phyloP scores from a whole-genome alignment of 2,113 vertebrate species.

The Telmatochromis sp. region DNA sequence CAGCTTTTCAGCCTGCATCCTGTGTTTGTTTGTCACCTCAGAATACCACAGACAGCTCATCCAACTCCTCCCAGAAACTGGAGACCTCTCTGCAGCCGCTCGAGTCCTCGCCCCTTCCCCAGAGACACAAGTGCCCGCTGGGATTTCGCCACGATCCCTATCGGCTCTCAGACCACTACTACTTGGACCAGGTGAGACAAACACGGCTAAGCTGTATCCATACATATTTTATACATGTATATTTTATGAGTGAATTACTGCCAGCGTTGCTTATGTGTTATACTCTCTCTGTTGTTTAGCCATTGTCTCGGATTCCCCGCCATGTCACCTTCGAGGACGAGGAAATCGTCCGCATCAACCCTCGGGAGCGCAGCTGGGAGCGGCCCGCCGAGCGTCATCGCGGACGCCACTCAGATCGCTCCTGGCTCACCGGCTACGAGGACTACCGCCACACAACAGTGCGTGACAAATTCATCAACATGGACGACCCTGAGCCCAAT shows the following conservation, averaged over 20 bases:
- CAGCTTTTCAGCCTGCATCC: slow-evolving; percentile 31
- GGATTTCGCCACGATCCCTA: slow-evolving; percentile 83
- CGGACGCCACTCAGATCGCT: slow-evolving; percentile 67
- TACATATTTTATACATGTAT: background rate
- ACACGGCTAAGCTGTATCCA: background rate
- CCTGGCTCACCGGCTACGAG: slow-evolving; percentile 91
- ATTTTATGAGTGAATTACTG: background rate
- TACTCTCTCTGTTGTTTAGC: slow-evolving; percentile 10
- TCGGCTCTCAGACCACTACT: slow-evolving; percentile 82
- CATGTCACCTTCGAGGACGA: slow-evolving; percentile 93
- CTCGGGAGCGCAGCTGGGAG: slow-evolving; percentile 84
- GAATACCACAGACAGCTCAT: slow-evolving; percentile 77
- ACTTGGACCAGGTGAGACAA: slow-evolving; percentile 85
- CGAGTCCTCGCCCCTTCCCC: slow-evolving; percentile 83
- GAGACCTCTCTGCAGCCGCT: slow-evolving; percentile 76
- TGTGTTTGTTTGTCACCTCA: slow-evolving; percentile 67
- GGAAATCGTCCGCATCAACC: slow-evolving; percentile 97
- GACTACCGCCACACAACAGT: slow-evolving; percentile 91
- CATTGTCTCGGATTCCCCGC: slow-evolving; percentile 73
- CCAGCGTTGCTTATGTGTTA: background rate
- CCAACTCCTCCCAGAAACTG: slow-evolving; percentile 74
- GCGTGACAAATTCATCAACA: slow-evolving; percentile 79
- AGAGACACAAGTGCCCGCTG: slow-evolving; percentile 81
- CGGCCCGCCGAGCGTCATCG: slow-evolving; percentile 22
- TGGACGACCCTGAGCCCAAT: slow-evolving; percentile 84